phyloP scores from a whole-genome alignment of 2,888 invertebrate genomes.

The Ophioninae sp. region DNA sequence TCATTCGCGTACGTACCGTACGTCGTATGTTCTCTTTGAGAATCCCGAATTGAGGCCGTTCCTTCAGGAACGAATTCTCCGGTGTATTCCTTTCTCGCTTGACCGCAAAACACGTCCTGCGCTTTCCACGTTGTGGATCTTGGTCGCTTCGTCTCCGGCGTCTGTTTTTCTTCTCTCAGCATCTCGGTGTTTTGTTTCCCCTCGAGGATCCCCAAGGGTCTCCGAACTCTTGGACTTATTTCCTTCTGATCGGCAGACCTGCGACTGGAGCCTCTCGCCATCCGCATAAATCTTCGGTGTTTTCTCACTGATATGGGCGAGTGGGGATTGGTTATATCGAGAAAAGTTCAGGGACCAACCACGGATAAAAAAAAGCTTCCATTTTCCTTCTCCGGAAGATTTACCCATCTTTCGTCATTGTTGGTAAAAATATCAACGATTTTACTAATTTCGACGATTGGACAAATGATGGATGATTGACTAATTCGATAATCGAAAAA shows the following conservation, averaged over 20 bases:
- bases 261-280: background rate
- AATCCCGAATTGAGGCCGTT: conserved; percentile 4
- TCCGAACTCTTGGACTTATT: background rate
- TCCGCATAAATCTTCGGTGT: background rate
- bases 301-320: conserved; percentile 5
- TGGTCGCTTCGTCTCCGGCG: conserved; percentile 5
- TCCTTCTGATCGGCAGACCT: background rate
- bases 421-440: background rate
- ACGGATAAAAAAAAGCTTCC: background rate
- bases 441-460: background rate
- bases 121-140: conserved; percentile 21
- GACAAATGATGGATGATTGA: background rate
- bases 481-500: too few relatives aligned
- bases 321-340: background rate
- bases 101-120: conserved; percentile 17
- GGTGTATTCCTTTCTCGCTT: conserved; percentile 13
- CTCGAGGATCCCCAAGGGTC: background rate
- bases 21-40: conserved; percentile 17
- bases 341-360: background rate
- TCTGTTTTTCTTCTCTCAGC: conserved; percentile 22
- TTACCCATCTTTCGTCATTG: background rate
- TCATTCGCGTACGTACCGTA: background rate
- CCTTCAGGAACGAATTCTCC: conserved; percentile 23
- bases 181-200: conserved; percentile 11
- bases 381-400: background rate